phyloP scores from a whole-genome alignment of 2,113 vertebrate species.

The Cyprinus carpio region DNA sequence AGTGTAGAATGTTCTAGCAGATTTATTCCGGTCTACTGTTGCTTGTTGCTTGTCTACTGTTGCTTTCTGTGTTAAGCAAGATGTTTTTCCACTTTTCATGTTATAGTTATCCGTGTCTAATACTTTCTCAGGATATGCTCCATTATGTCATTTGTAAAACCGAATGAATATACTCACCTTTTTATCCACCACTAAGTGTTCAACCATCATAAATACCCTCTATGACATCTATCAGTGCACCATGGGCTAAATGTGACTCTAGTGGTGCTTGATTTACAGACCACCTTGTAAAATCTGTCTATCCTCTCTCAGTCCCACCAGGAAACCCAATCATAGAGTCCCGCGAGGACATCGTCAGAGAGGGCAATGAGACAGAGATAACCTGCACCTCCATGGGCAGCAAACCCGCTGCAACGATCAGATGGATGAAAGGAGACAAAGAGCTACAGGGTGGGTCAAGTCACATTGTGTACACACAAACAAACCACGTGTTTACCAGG shows the following conservation, averaged over 20 bases:
- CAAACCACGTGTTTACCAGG: background rate
- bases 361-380: constrained; percentile 95
- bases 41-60: too few species aligned
- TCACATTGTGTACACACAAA: constrained; percentile 2
- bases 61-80: background rate
- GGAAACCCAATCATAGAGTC: constrained; percentile 95
- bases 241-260: background rate
- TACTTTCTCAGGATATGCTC: background rate
- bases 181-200: background rate
- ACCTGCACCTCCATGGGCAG: constrained; percentile 96
- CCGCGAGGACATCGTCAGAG: constrained; percentile 85
- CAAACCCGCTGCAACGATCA: constrained; percentile 90
- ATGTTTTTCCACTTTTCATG: background rate
- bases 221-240: background rate
- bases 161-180: background rate
- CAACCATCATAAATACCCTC: background rate
- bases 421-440: constrained; percentile 96
- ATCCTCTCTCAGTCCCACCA: constrained; percentile 83
- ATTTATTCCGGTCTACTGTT: background rate
- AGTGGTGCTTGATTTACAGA: constrained; percentile 45
- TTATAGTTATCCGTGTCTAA: background rate
- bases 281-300: constrained; percentile 11
- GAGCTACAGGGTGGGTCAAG: constrained; percentile 82
- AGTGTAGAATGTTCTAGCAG: background rate
- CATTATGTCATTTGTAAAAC: background rate